Percentiles rank a stretch among this genome's conserved stretches.
Evolutionary conservation across 64 coral and sea anemone species (phyloP).

Genomic region (Astreopora myriophthalma): DNA sequence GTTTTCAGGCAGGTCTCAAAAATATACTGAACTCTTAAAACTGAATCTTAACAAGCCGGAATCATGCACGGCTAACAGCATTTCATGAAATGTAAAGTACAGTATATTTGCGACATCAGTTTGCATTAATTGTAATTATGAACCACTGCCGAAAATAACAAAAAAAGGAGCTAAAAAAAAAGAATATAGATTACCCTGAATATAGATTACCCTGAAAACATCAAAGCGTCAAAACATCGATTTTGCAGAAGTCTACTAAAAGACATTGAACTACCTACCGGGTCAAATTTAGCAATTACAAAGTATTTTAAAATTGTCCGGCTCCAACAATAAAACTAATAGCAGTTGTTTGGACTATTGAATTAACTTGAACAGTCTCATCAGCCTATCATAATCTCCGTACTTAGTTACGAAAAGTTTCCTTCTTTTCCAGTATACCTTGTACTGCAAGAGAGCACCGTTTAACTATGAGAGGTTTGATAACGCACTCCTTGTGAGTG

Average conservation of each 20-base stretch:
- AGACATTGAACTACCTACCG: not conserved
- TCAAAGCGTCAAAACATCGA: too few species aligned
- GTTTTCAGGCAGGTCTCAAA: not conserved
- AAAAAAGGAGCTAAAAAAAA: not conserved
- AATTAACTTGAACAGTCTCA: not conserved
- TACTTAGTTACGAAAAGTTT: not conserved
- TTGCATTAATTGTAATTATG: too few species aligned
- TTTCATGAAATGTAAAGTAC: conserved; percentile 10
- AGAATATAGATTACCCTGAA: not conserved
- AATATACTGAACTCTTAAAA: not conserved
- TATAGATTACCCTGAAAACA: not conserved
- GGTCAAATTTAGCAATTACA: not conserved
- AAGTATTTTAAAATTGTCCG: conserved; percentile 30
- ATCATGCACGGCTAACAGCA: not conserved
- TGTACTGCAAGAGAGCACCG: not conserved
- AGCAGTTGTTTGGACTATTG: not conserved
- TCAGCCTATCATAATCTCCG: not conserved
- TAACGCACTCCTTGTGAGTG: not conserved
- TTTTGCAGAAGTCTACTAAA: conserved; percentile 5
- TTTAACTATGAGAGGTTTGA: not conserved
- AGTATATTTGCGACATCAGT: not conserved
- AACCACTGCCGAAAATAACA: not conserved
- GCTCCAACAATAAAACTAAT: conserved; percentile 32
- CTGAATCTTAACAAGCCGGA: not conserved
- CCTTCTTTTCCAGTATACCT: conserved; percentile 1